phyloP scores from a whole-genome alignment of 92 coral and sea anemone genomes.

The Porites rus region DNA sequence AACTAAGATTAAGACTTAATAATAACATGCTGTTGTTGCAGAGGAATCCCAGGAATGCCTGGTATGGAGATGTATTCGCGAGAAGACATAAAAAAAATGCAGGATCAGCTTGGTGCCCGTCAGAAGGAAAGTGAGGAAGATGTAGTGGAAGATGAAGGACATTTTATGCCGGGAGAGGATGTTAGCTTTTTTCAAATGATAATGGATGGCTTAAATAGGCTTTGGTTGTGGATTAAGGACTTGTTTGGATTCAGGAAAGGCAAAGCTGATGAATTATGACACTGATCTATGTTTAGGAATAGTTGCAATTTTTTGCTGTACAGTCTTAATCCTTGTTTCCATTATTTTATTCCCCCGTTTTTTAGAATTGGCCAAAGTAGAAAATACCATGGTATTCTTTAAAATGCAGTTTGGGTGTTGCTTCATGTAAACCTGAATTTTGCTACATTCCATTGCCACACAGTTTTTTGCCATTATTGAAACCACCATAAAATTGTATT shows the following conservation, averaged over 20 bases:
- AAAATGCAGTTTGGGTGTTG: too few relatives aligned
- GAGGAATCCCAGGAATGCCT: slow-evolving; percentile 99
- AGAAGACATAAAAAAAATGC: slow-evolving; percentile 86
- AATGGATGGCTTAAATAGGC: slow-evolving; percentile 57
- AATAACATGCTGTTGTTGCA: slow-evolving; percentile 13
- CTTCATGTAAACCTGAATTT: too few relatives aligned
- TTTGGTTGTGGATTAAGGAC: slow-evolving; percentile 85
- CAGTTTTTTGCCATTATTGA: too few relatives aligned
- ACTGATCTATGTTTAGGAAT: not conserved
- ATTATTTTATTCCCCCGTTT: too few relatives aligned
- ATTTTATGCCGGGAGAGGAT: slow-evolving; percentile 63
- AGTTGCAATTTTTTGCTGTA: not conserved
- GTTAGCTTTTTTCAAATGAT: slow-evolving; percentile 85
- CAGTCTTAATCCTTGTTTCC: too few relatives aligned
- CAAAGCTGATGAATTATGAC: slow-evolving; percentile 58
- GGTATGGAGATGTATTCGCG: slow-evolving; percentile 99
- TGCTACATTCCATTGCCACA: too few relatives aligned
- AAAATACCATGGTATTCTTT: too few relatives aligned
- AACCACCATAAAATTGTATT: too few relatives aligned
- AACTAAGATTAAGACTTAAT: too few relatives aligned
- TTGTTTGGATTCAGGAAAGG: slow-evolving; percentile 64
- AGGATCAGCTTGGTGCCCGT: slow-evolving; percentile 74
- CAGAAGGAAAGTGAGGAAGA: slow-evolving; percentile 44
- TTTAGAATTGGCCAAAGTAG: too few relatives aligned
- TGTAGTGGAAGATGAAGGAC: slow-evolving; percentile 51